phyloP scores from a whole-genome alignment of 2,888 invertebrate species.

The Leptopterna dolabrata region DNA sequence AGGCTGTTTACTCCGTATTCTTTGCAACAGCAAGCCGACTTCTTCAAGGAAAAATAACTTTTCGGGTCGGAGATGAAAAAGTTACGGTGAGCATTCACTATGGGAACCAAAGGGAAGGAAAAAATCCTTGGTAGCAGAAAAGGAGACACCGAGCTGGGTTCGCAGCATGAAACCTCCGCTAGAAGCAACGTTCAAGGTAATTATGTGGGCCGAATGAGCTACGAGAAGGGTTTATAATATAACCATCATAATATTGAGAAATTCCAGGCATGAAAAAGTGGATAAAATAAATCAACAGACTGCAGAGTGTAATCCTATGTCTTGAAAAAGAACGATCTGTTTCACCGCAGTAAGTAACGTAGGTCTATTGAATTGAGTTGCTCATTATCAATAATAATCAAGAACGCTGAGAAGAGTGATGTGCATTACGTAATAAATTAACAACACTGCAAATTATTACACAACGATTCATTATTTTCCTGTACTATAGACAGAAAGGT shows the following conservation, averaged over 20 bases:
- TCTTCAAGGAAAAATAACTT: not conserved
- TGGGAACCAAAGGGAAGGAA: not conserved
- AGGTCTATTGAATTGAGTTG: too few species aligned
- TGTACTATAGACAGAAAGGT: too few species aligned
- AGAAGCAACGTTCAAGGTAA: not conserved
- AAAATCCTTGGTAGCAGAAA: not conserved
- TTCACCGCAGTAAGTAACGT: too few species aligned
- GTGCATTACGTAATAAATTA: too few species aligned
- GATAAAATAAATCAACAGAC: not conserved
- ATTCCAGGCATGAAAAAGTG: not conserved
- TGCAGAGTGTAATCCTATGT: too few species aligned
- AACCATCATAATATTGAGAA: not conserved
- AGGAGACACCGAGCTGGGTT: not conserved
- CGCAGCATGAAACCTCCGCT: not conserved
- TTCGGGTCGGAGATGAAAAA: not conserved
- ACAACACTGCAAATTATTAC: too few species aligned
- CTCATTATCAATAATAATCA: too few species aligned
- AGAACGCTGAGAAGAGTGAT: too few species aligned
- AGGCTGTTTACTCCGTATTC: slow-evolving; percentile 34
- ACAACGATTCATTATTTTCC: too few species aligned
- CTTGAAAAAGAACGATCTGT: too few species aligned
- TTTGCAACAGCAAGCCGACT: not conserved
- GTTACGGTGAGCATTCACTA: not conserved
- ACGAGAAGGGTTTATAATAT: not conserved
- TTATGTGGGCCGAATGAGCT: not conserved